Evolutionary conservation across 2,888 invertebrate species (phyloP), one percentile per base, ranked within the genome.

Genomic region (Oithona nana): DNA sequence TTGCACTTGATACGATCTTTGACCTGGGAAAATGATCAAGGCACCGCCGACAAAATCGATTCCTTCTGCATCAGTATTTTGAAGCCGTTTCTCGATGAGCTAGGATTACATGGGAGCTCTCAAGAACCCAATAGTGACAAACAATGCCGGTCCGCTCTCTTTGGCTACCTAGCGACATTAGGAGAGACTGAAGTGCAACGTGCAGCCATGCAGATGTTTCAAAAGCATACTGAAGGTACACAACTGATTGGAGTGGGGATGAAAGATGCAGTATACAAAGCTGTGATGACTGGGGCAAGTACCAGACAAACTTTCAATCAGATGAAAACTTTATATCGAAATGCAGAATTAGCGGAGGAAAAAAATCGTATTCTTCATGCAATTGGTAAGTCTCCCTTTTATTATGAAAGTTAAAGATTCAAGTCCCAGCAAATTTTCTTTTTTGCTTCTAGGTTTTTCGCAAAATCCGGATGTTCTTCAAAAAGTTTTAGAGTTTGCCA

Each of bases 271-370:
- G 90, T 90, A 68, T 94, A 92, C 76, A 82, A 83, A 71, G 86
- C 88, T 3, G 86, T 85, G 55, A 76, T 90, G 63, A 78, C 79
- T 60, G 82, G 83, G 24, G 85, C 81, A 2, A 79, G 84, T 71
- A n/a, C n/a, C n/a, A 80, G 80, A 65, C 73, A 75, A 13, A 82
- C 82, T 16, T 88, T 83, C 70, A 78, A 85, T 61, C 80, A 82
- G 48, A 82, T 93, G 81, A 75, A 90, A 6, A 65, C 74, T 70
- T 74, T 90, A 66, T 88, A 92, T 75, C 80, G 85, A 67, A 81
- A 84, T 56, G 82, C 87, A 4, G 92, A 92, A 75, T 75, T 92
- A 67, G 88, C 89, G 70, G 94, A 94, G 74, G 94, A 95, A 73
- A 90, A 89, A 73, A 87, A 89, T 72, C 81, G 94, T 69, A 85